Conservation (phyloP, 1,140 invertebrate genomes). For the Diabrotica undecimpunctata region DNA sequence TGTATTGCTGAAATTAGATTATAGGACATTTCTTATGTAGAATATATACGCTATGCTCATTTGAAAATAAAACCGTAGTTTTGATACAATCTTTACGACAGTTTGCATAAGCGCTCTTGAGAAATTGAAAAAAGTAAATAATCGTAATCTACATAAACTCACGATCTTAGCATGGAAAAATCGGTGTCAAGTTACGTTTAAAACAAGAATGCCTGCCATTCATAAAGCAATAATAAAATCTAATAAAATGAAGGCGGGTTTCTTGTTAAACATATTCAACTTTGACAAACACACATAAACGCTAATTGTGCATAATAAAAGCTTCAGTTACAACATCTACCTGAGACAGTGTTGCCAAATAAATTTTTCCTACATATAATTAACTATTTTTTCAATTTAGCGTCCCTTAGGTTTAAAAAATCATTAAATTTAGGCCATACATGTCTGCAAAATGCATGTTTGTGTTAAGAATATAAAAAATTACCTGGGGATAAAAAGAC, state of each 20-base stretch:
- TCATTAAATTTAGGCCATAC: no score
- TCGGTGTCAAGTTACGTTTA: neutral
- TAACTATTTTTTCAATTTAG: no score
- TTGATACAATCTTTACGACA: no score
- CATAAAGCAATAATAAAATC: neutral
- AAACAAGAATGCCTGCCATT: neutral
- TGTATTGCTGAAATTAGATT: no score
- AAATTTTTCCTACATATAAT: no score
- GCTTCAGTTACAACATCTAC: neutral
- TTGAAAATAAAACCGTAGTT: no score
- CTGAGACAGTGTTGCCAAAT: neutral
- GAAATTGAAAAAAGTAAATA: neutral
- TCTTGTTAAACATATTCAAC: neutral
- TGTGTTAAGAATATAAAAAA: no score
- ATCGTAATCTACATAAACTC: neutral
- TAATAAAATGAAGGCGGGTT: constrained; percentile 1
- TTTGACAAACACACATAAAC: neutral
- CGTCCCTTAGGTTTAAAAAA: no score
- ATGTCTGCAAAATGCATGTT: no score
- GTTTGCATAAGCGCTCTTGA: neutral
- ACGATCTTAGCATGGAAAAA: neutral
- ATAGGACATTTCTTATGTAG: no score
- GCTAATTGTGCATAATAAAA: neutral
- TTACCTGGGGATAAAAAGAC: no score
- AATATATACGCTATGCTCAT: no score